phyloP scores from a whole-genome alignment of 1,140 invertebrate species.

The Amyelois transitella region DNA sequence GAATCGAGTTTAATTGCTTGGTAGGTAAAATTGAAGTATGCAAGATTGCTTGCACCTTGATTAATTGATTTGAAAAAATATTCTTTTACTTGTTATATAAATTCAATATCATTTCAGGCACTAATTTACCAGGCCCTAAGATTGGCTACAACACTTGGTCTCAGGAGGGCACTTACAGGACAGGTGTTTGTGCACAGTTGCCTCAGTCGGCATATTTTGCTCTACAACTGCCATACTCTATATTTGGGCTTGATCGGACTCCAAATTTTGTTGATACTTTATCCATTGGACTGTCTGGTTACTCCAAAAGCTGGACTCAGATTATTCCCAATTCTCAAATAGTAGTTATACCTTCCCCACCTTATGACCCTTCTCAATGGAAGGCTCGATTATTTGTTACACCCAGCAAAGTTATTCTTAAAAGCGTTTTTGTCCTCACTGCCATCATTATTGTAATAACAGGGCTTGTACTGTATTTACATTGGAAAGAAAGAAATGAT shows the following conservation, averaged over 20 bases:
- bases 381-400: constrained; percentile 96
- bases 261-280: constrained; percentile 98
- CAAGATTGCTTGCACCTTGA: too few species aligned
- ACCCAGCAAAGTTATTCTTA: constrained; percentile 93
- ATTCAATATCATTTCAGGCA: constrained; percentile 79
- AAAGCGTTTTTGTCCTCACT: constrained; percentile 92
- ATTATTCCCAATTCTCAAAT: constrained; percentile 99
- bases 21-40: too few species aligned
- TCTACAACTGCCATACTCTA: constrained; percentile 93
- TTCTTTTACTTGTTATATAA: too few species aligned
- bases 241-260: constrained; percentile 96
- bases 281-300: constrained; percentile 85
- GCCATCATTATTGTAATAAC: constrained; percentile 91
- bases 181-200: constrained; percentile 88
- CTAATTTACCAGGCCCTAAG: constrained; percentile 91
- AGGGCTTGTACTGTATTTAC: constrained; percentile 89
- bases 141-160: constrained; percentile 91
- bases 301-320: constrained; percentile 87
- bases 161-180: constrained; percentile 84
- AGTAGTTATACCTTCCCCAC: constrained; percentile 93
- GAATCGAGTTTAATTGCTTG: too few species aligned
- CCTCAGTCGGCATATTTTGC: constrained; percentile 94
- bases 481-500: constrained; percentile 97
- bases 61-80: constrained; percentile 8
- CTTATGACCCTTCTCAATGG: constrained; percentile 87